These are phyloP conservation scores for Pantherophis vulpinus DNA, from an alignment of 2,797 vertebrate species.

Conservation along the genomic window DNA sequence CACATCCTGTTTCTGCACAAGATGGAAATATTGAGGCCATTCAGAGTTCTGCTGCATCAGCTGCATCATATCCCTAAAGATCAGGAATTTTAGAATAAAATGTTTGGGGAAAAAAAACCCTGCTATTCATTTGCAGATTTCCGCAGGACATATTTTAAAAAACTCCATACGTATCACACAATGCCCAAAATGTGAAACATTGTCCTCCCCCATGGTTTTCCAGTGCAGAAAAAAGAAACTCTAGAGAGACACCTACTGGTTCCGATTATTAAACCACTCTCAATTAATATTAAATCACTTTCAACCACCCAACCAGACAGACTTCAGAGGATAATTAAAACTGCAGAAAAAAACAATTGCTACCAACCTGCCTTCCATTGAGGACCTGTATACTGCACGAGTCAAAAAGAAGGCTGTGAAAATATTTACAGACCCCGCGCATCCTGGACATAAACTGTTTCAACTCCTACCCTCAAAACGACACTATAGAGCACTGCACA, in stretches of 20 bases:
- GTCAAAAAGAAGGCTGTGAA: no score
- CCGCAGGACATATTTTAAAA: neutral
- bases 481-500: no score
- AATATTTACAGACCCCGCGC: no score
- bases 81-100: neutral
- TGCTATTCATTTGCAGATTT: neutral
- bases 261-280: neutral
- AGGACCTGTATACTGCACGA: no score
- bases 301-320: no score
- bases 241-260: slow-evolving; percentile 57
- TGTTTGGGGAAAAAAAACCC: neutral
- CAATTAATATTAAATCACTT: no score
- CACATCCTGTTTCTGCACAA: neutral
- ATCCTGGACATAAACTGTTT: no score
- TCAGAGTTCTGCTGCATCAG: neutral
- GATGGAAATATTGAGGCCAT: neutral
- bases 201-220: fast-evolving
- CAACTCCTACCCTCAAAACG: no score
- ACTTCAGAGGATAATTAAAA: no score
- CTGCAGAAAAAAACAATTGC: no score
- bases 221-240: neutral
- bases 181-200: neutral
- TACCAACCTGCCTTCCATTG: no score
- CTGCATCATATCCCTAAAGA: neutral
- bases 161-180: neutral